These are phyloP conservation scores for Phyllopteryx taeniolatus DNA, from an alignment of 2,113 vertebrate genomes.

Conservation along the genomic window DNA sequence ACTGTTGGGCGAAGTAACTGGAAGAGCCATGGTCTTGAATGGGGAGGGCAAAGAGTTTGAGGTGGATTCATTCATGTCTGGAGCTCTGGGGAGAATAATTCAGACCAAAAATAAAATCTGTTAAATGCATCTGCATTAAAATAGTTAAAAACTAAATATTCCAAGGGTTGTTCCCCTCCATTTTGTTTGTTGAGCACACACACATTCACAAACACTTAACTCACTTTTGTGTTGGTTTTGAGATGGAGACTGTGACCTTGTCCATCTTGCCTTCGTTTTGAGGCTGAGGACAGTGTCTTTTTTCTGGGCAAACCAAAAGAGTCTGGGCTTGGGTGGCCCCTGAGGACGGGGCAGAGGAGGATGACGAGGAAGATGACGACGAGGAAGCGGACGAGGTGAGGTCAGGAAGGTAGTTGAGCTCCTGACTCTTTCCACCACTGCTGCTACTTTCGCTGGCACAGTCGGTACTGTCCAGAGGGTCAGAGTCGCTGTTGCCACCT, in stretches of 20 bases:
- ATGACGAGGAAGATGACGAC: constrained; percentile 71
- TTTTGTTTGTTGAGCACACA: not conserved
- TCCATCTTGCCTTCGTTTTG: constrained; percentile 78
- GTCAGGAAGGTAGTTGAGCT: constrained; percentile 82
- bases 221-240: constrained; percentile 83
- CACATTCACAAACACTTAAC: constrained; percentile 4
- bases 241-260: constrained; percentile 84
- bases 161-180: not conserved
- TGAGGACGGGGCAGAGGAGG: constrained; percentile 73
- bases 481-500: constrained; percentile 92
- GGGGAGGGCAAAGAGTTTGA: constrained; percentile 79
- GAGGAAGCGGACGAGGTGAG: constrained; percentile 80
- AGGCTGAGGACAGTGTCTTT: constrained; percentile 77
- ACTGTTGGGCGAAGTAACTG: constrained; percentile 85
- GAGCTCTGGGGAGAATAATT: constrained; percentile 72
- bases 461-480: constrained; percentile 93
- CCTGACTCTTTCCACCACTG: constrained; percentile 91
- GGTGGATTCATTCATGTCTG: constrained; percentile 78
- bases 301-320: constrained; percentile 72
- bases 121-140: not conserved
- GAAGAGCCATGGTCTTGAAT: constrained; percentile 88
- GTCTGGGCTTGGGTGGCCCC: constrained; percentile 72
- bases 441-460: constrained; percentile 95
- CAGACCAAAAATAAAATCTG: not conserved
- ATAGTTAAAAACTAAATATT: not conserved